Evolutionary conservation across 2,113 vertebrate genomes (phyloP).

Genomic region (Damaliscus lunatus): DNA sequence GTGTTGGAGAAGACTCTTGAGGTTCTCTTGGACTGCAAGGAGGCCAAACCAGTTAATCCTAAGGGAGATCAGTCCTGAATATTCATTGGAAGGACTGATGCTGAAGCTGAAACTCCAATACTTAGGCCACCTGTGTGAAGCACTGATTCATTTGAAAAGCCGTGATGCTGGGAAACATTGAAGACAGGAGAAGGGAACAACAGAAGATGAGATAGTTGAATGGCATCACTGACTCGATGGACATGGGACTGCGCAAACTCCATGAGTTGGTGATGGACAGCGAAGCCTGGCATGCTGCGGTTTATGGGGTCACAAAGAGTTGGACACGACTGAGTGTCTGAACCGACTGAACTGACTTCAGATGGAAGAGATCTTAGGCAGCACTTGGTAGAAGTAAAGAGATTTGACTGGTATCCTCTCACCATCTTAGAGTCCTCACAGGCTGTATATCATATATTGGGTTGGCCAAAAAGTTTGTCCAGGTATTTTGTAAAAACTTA

Average conservation of each 20-base stretch:
- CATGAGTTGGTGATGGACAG: not conserved
- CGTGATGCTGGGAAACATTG: not conserved
- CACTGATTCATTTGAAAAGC: not conserved
- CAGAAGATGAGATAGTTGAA: not conserved
- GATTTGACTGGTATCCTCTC: not conserved
- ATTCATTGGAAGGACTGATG: not conserved
- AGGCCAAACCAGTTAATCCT: not conserved
- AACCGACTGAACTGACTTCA: not conserved
- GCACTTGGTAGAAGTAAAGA: not conserved
- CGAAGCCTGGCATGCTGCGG: not conserved
- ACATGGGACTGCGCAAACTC: not conserved
- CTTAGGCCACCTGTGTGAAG: not conserved
- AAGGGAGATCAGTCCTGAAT: not conserved
- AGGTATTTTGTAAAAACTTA: not conserved
- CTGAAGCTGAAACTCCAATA: not conserved
- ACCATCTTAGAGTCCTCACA: not conserved
- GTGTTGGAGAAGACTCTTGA: not conserved
- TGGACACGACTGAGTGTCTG: not conserved
- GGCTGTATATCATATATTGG: not conserved
- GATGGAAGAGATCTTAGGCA: not conserved
- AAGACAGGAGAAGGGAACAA: not conserved
- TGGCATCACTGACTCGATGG: not conserved
- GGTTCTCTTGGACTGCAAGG: not conserved
- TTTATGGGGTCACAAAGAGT: not conserved
- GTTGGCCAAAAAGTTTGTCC: not conserved